Base-by-base conservation (phyloP, 2,797 vertebrate species). In the Gymnothorax reevesii region DNA sequence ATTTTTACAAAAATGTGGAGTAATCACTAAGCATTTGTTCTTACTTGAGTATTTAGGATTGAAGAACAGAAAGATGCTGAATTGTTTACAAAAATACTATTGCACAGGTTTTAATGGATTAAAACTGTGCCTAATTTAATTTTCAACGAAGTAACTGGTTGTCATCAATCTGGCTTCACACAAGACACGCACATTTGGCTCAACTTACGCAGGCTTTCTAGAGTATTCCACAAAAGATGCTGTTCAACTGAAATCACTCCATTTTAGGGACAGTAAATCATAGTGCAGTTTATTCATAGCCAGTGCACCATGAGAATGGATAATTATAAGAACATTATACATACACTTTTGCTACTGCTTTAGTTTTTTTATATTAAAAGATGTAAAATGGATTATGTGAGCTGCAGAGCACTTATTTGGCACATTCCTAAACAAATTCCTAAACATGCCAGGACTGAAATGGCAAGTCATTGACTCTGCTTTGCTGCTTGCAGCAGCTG, bases 81-180 rank as follows among this genome's bases (percentile, higher is more conserved):
- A 93, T 87, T 94, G 94, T 95, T 95, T 95, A 94, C 93, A 94
- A 92, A 91, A 93, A 87, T 93, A 91, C 93, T 94, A 89, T 93
- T 95, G 92, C 92, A 93, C 92, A 90, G 17, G 86, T 93, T 96
- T 96, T 92, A 94, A 94, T 91, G 91, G 92, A 95, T 93, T 94
- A 90, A 42, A 91, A 89, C 85, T 55, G 93, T 71, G 54, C 85
- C 80, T 86, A 84, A 85, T 90, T 88, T 86, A 88, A 83, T 85
- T 52, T 83, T 66, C 49, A 59, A 5, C 42, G 4, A 42, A 77
- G 54, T 85, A 12, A 33, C 85, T 87, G 73, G 17, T 59, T 84
- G 33, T 75, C 59, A 12, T 49, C 17, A 83, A 83, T 66, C 20
- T 52, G 12, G 59, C 25, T 42, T 49, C 13, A 7, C 20, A 12